These are phyloP conservation scores for Pangasianodon hypophthalmus DNA, from an alignment of 2,113 vertebrate genomes.

Conservation along the genomic window DNA sequence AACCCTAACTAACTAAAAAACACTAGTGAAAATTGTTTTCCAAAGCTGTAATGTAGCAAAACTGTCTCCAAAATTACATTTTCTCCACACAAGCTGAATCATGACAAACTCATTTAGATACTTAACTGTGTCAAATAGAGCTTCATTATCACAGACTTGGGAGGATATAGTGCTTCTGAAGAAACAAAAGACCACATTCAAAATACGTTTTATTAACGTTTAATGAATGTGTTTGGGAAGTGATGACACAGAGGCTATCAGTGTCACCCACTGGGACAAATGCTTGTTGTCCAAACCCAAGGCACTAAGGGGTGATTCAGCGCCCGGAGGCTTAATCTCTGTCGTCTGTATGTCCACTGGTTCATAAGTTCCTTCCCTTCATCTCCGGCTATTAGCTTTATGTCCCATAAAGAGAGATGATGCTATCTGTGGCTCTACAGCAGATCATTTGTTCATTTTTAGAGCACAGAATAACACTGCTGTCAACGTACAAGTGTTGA, in stretches of 20 bases:
- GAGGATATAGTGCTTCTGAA: neutral
- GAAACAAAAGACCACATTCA: slow-evolving; percentile 25
- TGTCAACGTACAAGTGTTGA: neutral
- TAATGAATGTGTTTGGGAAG: slow-evolving; percentile 29
- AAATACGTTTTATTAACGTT: neutral
- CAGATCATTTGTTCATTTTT: slow-evolving; percentile 52
- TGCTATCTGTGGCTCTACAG: slow-evolving; percentile 53
- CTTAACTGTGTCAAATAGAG: neutral
- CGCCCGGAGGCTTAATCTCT: neutral
- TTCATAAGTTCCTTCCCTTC: slow-evolving; percentile 65
- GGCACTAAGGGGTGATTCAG: slow-evolving; percentile 53
- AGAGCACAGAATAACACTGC: slow-evolving; percentile 43
- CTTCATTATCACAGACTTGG: neutral
- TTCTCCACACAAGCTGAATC: neutral
- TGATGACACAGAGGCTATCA: slow-evolving; percentile 25
- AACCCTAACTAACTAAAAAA: neutral
- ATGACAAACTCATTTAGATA: neutral
- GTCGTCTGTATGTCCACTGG: slow-evolving; percentile 54
- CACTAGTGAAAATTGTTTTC: neutral
- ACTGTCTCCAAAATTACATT: neutral
- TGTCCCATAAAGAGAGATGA: slow-evolving; percentile 67
- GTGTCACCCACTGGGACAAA: slow-evolving; percentile 25
- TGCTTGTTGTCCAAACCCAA: slow-evolving; percentile 7
- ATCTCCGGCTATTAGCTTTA: slow-evolving; percentile 54
- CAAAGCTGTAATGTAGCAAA: neutral